Evolutionary conservation across 2,797 vertebrate species (phyloP).

Genomic region (Epinephelus malabaricus): DNA sequence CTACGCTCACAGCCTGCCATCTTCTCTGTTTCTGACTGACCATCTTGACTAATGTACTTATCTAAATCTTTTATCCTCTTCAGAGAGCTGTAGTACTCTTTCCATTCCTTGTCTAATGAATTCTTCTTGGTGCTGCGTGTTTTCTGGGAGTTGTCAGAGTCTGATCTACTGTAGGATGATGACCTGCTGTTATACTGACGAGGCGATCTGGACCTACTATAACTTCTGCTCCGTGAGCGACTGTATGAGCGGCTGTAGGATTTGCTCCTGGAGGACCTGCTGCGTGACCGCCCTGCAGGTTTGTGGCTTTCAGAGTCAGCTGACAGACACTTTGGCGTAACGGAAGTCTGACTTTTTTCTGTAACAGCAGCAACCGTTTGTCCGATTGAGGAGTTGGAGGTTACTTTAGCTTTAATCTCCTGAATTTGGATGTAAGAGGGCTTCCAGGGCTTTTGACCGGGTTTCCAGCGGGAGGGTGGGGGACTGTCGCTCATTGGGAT

Average conservation of each 20-base stretch:
- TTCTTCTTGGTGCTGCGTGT: constrained; percentile 66
- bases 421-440: constrained; percentile 95
- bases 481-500: constrained; percentile 97
- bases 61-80: constrained; percentile 84
- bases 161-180: constrained; percentile 88
- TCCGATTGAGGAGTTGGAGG: constrained; percentile 73
- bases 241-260: constrained; percentile 86
- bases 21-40: constrained; percentile 80
- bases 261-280: constrained; percentile 88
- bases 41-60: constrained; percentile 68
- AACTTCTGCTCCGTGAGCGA: constrained; percentile 89
- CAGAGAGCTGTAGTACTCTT: constrained; percentile 79
- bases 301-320: constrained; percentile 82
- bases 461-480: constrained; percentile 98
- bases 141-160: constrained; percentile 86
- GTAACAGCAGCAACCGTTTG: constrained; percentile 67
- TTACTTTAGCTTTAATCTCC: constrained; percentile 91
- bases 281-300: constrained; percentile 79
- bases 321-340: constrained; percentile 66
- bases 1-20: constrained; percentile 79
- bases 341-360: constrained; percentile 75
- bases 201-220: constrained; percentile 86
- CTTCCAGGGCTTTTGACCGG: constrained; percentile 98
- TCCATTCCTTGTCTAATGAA: constrained; percentile 79
- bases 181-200: constrained; percentile 83